Conservation (phyloP, 2,113 vertebrate species). For the Nerophis ophidion region DNA sequence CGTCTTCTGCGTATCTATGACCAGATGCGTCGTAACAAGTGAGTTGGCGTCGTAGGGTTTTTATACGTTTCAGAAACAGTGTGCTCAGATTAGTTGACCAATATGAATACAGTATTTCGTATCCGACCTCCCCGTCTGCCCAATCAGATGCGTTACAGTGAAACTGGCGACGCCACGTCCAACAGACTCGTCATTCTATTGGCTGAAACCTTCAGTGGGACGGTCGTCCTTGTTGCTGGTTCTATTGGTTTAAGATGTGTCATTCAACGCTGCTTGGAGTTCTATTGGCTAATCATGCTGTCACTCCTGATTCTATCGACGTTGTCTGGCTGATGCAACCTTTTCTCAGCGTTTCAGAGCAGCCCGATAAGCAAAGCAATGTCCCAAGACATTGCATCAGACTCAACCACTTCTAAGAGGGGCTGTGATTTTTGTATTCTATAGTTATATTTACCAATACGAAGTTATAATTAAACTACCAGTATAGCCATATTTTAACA, state of each 20-base stretch:
- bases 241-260: constrained; percentile 18
- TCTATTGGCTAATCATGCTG: constrained; percentile 33
- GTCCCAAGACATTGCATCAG: constrained; percentile 61
- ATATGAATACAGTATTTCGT: neutral
- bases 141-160: neutral
- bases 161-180: constrained; percentile 3
- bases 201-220: neutral
- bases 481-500: too few species aligned
- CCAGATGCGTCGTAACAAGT: constrained; percentile 26
- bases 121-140: neutral
- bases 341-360: constrained; percentile 48
- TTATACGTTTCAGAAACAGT: constrained; percentile 27
- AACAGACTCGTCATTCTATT: constrained; percentile 10
- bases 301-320: constrained; percentile 16
- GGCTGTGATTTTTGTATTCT: too few species aligned
- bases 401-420: neutral
- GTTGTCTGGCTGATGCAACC: constrained; percentile 69
- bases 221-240: accelerated
- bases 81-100: constrained; percentile 5
- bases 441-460: too few species aligned
- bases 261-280: neutral
- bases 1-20: neutral
- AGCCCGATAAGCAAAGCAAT: constrained; percentile 9
- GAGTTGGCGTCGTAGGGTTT: accelerated
- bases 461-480: too few species aligned